Evolutionary conservation across 2,113 vertebrate species (phyloP).

Genomic region (Pelmatolapia mariae): DNA sequence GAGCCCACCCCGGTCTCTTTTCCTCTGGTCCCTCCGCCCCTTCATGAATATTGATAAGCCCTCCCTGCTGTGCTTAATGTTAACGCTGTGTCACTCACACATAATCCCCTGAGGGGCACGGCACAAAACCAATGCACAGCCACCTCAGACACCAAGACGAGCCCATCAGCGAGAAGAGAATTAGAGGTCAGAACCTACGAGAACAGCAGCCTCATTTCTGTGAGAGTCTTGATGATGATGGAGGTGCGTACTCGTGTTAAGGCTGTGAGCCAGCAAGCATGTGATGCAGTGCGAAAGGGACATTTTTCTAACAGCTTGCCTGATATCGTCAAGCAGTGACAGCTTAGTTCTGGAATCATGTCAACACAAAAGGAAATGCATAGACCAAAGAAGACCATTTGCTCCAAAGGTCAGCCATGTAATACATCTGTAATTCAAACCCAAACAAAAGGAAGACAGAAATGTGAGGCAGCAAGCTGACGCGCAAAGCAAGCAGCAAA

Average conservation of each 20-base stretch:
- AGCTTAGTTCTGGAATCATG: background rate
- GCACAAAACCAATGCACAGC: constrained; percentile 36
- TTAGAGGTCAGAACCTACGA: constrained; percentile 6
- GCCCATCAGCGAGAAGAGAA: constrained; percentile 24
- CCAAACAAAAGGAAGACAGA: background rate
- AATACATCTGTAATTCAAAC: background rate
- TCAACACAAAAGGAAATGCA: background rate
- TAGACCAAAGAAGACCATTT: background rate
- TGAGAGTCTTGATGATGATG: background rate
- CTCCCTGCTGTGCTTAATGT: constrained; percentile 64
- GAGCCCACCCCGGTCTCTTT: background rate
- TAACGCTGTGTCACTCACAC: constrained; percentile 41
- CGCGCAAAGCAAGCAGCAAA: background rate
- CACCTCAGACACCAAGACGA: constrained; percentile 25
- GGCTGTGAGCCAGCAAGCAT: background rate
- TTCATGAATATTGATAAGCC: constrained; percentile 71
- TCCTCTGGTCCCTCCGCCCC: background rate
- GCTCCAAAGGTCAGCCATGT: background rate
- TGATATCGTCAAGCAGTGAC: background rate
- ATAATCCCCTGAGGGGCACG: constrained; percentile 25
- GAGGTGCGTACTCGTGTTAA: background rate
- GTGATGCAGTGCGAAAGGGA: background rate
- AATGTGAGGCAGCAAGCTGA: background rate
- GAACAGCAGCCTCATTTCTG: background rate
- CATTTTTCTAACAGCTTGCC: background rate